Evolutionary conservation across 2,888 invertebrate species (phyloP).

Genomic region (Microctonus hyperodae): DNA sequence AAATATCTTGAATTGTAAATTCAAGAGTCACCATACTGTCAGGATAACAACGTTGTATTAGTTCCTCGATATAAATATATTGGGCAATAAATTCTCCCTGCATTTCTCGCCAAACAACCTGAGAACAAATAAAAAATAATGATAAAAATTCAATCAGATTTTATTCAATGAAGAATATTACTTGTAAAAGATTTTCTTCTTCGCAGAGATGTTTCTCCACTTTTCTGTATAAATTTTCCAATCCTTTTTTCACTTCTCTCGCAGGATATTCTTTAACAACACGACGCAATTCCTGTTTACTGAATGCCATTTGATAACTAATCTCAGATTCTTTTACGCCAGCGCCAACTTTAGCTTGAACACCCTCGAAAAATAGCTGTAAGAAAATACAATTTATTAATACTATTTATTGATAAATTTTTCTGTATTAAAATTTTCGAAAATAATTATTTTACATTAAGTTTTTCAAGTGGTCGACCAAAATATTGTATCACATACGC

Average conservation of each 20-base stretch:
- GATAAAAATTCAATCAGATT: too few species aligned
- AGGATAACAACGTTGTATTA: slow-evolving; percentile 95
- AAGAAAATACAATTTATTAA: slow-evolving; percentile 46
- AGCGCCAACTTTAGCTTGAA: slow-evolving; percentile 89
- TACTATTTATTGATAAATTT: slow-evolving; percentile 26
- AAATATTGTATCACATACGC: slow-evolving; percentile 95
- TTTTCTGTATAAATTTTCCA: slow-evolving; percentile 92
- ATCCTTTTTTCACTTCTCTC: slow-evolving; percentile 89
- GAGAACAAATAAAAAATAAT: too few species aligned
- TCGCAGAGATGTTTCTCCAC: slow-evolving; percentile 98
- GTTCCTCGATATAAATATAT: slow-evolving; percentile 90
- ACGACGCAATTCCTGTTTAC: slow-evolving; percentile 94
- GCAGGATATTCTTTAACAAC: slow-evolving; percentile 95
- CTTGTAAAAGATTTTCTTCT: slow-evolving; percentile 88
- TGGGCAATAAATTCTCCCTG: slow-evolving; percentile 98
- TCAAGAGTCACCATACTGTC: slow-evolving; percentile 93
- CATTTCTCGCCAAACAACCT: slow-evolving; percentile 99
- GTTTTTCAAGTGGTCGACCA: slow-evolving; percentile 89
- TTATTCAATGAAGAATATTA: slow-evolving; percentile 31
- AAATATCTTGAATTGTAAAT: slow-evolving; percentile 94
- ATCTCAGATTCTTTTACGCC: slow-evolving; percentile 98
- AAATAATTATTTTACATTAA: slow-evolving; percentile 72
- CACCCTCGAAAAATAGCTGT: slow-evolving; percentile 95
- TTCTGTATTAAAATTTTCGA: neutral
- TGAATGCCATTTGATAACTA: slow-evolving; percentile 96